Conservation (phyloP, 2,797 vertebrate genomes). For the Microcaecilia unicolor region DNA sequence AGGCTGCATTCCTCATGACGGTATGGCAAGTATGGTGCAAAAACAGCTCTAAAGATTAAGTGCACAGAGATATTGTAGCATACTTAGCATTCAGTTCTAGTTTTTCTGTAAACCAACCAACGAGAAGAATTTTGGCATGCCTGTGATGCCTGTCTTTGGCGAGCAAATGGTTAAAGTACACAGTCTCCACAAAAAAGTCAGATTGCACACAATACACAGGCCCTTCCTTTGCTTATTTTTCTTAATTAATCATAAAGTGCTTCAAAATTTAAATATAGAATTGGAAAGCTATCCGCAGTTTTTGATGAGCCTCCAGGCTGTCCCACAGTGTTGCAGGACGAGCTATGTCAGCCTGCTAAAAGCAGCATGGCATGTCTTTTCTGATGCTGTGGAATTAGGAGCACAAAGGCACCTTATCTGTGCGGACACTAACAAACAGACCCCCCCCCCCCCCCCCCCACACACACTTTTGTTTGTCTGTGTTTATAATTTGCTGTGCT, state of each 20-base stretch:
- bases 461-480: slow-evolving; percentile 65
- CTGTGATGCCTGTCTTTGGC: background rate
- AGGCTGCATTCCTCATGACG: slow-evolving; percentile 1
- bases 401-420: slow-evolving; percentile 62
- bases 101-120: background rate
- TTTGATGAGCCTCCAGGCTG: slow-evolving; percentile 37
- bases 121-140: background rate
- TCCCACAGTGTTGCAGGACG: slow-evolving; percentile 15
- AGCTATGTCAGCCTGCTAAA: slow-evolving; percentile 8
- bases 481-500: slow-evolving; percentile 1
- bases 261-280: slow-evolving; percentile 31
- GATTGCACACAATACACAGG: background rate
- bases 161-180: slow-evolving; percentile 18
- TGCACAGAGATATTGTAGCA: slow-evolving; percentile 3
- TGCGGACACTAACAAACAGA: slow-evolving; percentile 66
- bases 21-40: background rate
- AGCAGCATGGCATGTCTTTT: slow-evolving; percentile 16
- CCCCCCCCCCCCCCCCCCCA: no score
- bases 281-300: slow-evolving; percentile 24
- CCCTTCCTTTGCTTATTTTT: background rate
- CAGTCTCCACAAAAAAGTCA: background rate
- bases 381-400: slow-evolving; percentile 25
- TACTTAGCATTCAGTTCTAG: slow-evolving; percentile 18
- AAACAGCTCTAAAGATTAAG: slow-evolving; percentile 9
- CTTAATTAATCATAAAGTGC: slow-evolving; percentile 34